A percentile compares a stretch with the other conserved stretches of the same genome.
phyloP scores from a whole-genome alignment of 2,797 vertebrate species.

The Labeo calbasu region DNA sequence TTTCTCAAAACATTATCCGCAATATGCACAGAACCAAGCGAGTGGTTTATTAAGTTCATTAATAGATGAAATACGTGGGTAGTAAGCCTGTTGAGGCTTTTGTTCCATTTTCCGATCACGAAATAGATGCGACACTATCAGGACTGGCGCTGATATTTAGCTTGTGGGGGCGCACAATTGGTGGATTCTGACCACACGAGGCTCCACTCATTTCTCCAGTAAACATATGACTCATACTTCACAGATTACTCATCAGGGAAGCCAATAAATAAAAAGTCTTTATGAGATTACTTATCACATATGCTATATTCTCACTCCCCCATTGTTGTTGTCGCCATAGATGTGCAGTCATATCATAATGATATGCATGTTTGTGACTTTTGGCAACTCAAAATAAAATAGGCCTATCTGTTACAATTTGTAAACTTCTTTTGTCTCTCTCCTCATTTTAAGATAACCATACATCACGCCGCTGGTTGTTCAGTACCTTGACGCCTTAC shows the following conservation, averaged over 20 bases:
- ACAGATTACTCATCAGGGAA: neutral
- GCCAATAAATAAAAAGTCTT: neutral
- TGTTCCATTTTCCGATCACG: constrained; percentile 18
- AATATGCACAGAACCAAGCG: neutral
- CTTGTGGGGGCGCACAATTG: neutral
- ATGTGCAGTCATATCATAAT: neutral
- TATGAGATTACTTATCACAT: neutral
- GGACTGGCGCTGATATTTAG: neutral
- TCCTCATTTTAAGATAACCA: neutral
- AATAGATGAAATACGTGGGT: neutral
- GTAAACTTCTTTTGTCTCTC: neutral
- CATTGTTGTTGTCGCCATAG: neutral
- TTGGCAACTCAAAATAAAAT: too few species aligned
- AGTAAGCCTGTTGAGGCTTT: neutral
- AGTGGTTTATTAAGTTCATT: neutral
- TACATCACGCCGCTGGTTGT: neutral
- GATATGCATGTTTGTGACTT: neutral
- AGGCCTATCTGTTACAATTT: too few species aligned
- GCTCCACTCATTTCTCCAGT: neutral
- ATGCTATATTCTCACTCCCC: neutral
- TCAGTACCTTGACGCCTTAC: neutral
- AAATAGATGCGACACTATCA: neutral
- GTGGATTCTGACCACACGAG: constrained; percentile 10
- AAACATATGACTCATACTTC: constrained; percentile 17
- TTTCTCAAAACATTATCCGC: constrained; percentile 7